Evolutionary conservation across 2,797 vertebrate genomes (phyloP), one percentile per base, ranked within the genome.

Genomic region (Columba guinea): DNA sequence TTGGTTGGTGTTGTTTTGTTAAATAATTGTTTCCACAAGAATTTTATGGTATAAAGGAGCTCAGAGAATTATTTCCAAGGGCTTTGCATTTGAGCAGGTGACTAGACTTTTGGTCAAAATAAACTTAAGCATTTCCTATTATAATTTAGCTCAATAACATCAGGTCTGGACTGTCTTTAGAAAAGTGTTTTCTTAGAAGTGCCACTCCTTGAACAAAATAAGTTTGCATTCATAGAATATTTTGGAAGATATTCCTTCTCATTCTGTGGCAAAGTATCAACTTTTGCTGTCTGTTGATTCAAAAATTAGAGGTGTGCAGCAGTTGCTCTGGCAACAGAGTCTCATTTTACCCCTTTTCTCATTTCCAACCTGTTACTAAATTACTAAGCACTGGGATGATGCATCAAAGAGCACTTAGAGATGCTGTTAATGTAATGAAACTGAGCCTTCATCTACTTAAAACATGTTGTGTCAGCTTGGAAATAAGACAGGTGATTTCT

Each of bases 291-390:
- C 93, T 91, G 76, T 91, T 97, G 97, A 97, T 97, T 98, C 96
- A 97, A 97, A 98, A 98, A 97, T 97, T 97, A 98, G 97, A 98
- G 97, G 97, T 97, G 96, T 98, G 98, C 97, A 95, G 95, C 95
- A 95, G 98, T 99, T 98, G 97, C 98, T 98, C 97, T 97, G 98
- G 98, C 97, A 98, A 99, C 98, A 52, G 93, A 97, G 98, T 99
- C 98, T 99, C 98, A n/a, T 98, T 99, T 99, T 99, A 99, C 99
- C 98, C 98, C 97, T 96, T 95, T 98, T 97, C 98, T 98, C 98
- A 99, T 98, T 99, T 98, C 98, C 99, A 99, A 98, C 98, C 99
- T 99, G 99, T 99, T 99, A 98, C 98, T 98, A 99, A 99, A 99
- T 99, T 98, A 99, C 97, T 97, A 96, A 98, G 97, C 94, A 98